phyloP scores from a whole-genome alignment of 2,888 invertebrate genomes.

The Xanthia icteritia region DNA sequence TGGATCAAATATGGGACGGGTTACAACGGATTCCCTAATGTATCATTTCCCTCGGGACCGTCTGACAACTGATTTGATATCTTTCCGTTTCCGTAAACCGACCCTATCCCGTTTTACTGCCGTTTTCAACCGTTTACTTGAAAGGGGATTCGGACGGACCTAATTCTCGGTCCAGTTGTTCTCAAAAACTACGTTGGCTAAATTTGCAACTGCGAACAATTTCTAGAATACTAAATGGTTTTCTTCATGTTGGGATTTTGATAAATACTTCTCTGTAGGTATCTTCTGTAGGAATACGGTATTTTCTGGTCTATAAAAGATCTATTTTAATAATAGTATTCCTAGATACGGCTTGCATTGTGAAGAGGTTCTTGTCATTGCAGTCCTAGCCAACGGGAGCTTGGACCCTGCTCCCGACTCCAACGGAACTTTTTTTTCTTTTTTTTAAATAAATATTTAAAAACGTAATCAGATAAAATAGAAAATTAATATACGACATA shows the following conservation, averaged over 20 bases:
- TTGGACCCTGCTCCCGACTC: too few relatives aligned
- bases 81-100: conserved; percentile 50
- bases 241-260: neutral
- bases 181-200: neutral
- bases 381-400: too few relatives aligned
- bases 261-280: too few relatives aligned
- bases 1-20: conserved; percentile 42
- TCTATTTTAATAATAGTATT: too few relatives aligned
- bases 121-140: conserved; percentile 53
- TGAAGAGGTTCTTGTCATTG: too few relatives aligned
- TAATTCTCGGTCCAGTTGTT: conserved; percentile 25
- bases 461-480: too few relatives aligned
- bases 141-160: conserved; percentile 18
- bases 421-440: too few relatives aligned
- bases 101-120: conserved; percentile 49
- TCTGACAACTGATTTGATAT: conserved; percentile 62
- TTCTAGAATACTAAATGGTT: neutral
- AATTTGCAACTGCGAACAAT: neutral
- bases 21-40: conserved; percentile 50
- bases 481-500: too few relatives aligned
- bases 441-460: too few relatives aligned
- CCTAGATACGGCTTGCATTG: too few relatives aligned
- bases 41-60: conserved; percentile 58
- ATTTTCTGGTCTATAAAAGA: too few relatives aligned
- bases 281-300: too few relatives aligned